Evolutionary conservation across 1,140 invertebrate genomes (phyloP), one percentile per base, ranked within the genome.

Genomic region (Achatina immaculata): DNA sequence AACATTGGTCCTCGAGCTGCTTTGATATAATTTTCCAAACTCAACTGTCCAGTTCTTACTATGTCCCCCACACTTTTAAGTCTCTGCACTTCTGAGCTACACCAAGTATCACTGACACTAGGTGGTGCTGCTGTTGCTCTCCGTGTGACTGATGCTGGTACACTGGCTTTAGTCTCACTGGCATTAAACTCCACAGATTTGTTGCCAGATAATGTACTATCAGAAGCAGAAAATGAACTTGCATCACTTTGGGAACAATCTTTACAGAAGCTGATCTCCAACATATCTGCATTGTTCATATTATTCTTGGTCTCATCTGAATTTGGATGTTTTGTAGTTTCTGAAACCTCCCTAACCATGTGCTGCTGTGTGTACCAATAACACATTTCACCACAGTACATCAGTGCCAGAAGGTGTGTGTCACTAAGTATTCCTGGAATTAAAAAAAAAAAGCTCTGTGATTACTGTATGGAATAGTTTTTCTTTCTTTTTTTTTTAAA

Each of bases 311-410:
- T 71, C 19, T 28, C 42, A 71, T 42, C 38, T 21, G 68, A 42
- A 7, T 71, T 28, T 71, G 68, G 40, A 7, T 71, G 0, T 42
- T 71, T 71, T 7, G 0, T 28, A 1, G 2, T 4, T 62, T 62
- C 21, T 31, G 6, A 62, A 2, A 31, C 31, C 9, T n/a, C 77
- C 74, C n/a, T 43, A 19, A 55, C 0, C 43, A 28, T 74, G n/a
- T 36, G 7, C 21, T n/a, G 51, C 28, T 80, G 66, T 62, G 68
- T 74, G 69, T 83, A 83, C 89, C 89, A 90, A 78, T 88, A 87
- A 81, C 89, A 90, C 85, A 90, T 81, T 82, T 90, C 89, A 58
- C 85, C 88, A 24, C 74, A 81, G 78, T 90, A 89, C 85, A 90
- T 89, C 83, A 90, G 80, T 34, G 84, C 85, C 31, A 90, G 82